Evolutionary conservation across 2,888 invertebrate genomes (phyloP).

Genomic region (Adelphocoris suturalis): DNA sequence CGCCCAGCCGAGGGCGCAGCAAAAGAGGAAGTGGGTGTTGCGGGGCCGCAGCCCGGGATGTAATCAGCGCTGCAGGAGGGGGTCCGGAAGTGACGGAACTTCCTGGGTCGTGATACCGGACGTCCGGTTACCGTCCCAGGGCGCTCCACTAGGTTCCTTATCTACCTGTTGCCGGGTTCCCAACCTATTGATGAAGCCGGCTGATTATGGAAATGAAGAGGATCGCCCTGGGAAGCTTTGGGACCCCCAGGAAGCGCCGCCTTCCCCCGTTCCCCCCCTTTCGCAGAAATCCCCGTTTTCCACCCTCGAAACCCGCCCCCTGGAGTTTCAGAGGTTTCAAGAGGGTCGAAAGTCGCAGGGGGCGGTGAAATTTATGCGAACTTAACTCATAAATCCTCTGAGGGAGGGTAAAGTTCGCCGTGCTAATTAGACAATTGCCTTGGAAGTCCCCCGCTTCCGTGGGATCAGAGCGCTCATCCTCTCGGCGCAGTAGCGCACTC

Average conservation of each 20-base stretch:
- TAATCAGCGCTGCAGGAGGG: conserved; percentile 58
- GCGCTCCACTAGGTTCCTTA: conserved; percentile 57
- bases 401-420: conserved; percentile 32
- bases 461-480: conserved; percentile 15
- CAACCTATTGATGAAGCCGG: conserved; percentile 59
- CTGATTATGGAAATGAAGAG: conserved; percentile 69
- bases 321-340: neutral
- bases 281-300: conserved; percentile 31
- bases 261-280: neutral
- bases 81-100: conserved; percentile 68
- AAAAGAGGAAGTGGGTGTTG: conserved; percentile 69
- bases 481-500: neutral
- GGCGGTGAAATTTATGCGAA: conserved; percentile 35
- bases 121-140: conserved; percentile 65
- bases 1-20: conserved; percentile 65
- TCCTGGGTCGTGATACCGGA: conserved; percentile 71
- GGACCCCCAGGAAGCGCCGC: conserved; percentile 45
- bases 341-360: conserved; percentile 21
- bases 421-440: conserved; percentile 45
- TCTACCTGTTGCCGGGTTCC: conserved; percentile 57
- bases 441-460: conserved; percentile 2
- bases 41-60: conserved; percentile 56
- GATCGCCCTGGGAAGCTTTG: conserved; percentile 45
- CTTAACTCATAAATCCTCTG: conserved; percentile 40
- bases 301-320: neutral